These are phyloP conservation scores for Drosophila cyrtoloma DNA, from an alignment of 2,888 invertebrate genomes.

Conservation along the genomic window DNA sequence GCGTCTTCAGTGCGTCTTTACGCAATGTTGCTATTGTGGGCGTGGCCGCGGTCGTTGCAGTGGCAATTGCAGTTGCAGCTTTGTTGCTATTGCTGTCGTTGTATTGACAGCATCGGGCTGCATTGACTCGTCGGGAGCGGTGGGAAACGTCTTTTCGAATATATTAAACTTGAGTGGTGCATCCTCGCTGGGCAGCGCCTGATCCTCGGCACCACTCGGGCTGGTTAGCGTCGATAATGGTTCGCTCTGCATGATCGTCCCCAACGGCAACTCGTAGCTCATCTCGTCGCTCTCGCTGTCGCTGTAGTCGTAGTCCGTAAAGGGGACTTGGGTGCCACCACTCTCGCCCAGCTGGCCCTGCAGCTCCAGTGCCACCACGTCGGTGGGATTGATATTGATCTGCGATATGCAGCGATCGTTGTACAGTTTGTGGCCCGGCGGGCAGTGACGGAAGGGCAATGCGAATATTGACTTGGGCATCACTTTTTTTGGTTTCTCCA, in stretches of 20 bases:
- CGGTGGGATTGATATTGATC: conserved; percentile 77
- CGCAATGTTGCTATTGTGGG: conserved; percentile 39
- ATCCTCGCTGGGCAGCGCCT: conserved; percentile 75
- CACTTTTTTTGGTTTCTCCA: conserved; percentile 84
- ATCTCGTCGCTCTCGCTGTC: conserved; percentile 73
- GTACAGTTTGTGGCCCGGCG: conserved; percentile 81
- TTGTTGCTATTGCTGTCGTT: conserved; percentile 22
- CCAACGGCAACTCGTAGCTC: conserved; percentile 25
- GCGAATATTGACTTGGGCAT: conserved; percentile 85
- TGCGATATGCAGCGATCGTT: conserved; percentile 83
- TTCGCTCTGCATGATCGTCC: conserved; percentile 19
- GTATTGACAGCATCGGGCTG: conserved; percentile 26
- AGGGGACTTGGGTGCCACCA: conserved; percentile 9
- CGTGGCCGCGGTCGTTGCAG: conserved; percentile 26
- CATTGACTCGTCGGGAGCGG: conserved; percentile 31
- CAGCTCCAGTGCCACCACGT: conserved; percentile 75
- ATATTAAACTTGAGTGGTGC: conserved; percentile 84
- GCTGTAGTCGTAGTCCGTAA: conserved; percentile 72
- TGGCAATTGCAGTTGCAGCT: conserved; percentile 15
- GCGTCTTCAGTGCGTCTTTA: conserved; percentile 18
- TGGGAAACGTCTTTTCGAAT: conserved; percentile 82
- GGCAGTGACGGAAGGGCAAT: conserved; percentile 82
- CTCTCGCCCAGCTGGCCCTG: conserved; percentile 41
- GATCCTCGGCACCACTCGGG: conserved; percentile 49
- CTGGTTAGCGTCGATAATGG: conserved; percentile 11